phyloP scores from a whole-genome alignment of 1,140 invertebrate species.

The Helicoverpa armigera region DNA sequence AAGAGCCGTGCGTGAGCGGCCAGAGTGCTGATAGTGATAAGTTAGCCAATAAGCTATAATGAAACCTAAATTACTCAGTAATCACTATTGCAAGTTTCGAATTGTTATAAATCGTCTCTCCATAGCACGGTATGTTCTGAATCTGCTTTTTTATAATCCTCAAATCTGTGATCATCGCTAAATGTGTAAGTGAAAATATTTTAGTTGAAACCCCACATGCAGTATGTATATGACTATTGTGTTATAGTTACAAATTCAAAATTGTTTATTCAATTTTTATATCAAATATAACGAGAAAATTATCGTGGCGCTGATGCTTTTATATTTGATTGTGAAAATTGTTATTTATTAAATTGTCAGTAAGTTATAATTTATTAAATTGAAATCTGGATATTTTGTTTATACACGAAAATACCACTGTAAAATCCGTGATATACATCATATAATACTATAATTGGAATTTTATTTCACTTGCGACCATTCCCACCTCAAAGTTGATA shows the following conservation, averaged over 20 bases:
- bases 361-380: slow-evolving; percentile 83
- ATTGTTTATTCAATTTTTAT: slow-evolving; percentile 44
- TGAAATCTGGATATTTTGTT: slow-evolving; percentile 85
- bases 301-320: slow-evolving; percentile 79
- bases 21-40: slow-evolving; percentile 82
- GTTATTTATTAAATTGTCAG: slow-evolving; percentile 84
- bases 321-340: slow-evolving; percentile 81
- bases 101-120: slow-evolving; percentile 81
- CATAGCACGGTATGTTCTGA: slow-evolving; percentile 85
- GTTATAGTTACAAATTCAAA: slow-evolving; percentile 59
- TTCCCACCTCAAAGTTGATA: background rate
- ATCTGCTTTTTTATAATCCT: slow-evolving; percentile 85
- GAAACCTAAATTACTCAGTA: slow-evolving; percentile 85
- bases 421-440: slow-evolving; percentile 86
- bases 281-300: slow-evolving; percentile 62
- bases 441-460: slow-evolving; percentile 83
- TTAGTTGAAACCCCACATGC: slow-evolving; percentile 73
- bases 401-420: slow-evolving; percentile 84
- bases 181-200: slow-evolving; percentile 82
- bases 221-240: slow-evolving; percentile 65
- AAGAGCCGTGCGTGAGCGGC: slow-evolving; percentile 70
- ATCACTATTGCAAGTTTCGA: slow-evolving; percentile 84
- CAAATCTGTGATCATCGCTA: slow-evolving; percentile 86
- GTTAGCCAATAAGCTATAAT: slow-evolving; percentile 84
- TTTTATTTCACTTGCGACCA: slow-evolving; percentile 71